These are phyloP conservation scores for Leptinotarsa peninsularis DNA, from an alignment of 2,888 invertebrate genomes.

Conservation along the genomic window DNA sequence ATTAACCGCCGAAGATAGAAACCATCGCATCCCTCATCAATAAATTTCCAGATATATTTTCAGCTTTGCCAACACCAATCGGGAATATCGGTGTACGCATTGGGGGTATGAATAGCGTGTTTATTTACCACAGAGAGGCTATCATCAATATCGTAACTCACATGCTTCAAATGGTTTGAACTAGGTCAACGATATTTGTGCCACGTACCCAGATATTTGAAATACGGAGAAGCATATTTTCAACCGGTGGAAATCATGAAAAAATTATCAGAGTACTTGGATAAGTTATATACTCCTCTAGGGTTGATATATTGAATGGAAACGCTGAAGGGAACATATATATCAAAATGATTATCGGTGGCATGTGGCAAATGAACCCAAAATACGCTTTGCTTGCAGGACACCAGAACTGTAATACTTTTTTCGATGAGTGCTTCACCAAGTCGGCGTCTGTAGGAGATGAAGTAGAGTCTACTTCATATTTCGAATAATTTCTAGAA, in stretches of 20 bases:
- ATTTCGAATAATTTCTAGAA: too few species aligned
- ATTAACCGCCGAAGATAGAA: constrained; percentile 3
- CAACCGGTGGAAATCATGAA: neutral
- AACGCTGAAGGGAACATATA: too few species aligned
- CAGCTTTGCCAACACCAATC: constrained; percentile 13
- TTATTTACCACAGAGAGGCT: constrained; percentile 17
- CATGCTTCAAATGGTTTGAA: constrained; percentile 21
- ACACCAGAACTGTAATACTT: too few species aligned
- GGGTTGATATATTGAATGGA: too few species aligned
- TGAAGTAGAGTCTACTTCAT: too few species aligned
- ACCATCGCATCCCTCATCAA: constrained; percentile 10
- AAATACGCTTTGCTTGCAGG: too few species aligned
- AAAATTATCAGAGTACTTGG: neutral
- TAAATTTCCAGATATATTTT: constrained; percentile 18
- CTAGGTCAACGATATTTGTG: constrained; percentile 22
- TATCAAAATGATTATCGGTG: too few species aligned
- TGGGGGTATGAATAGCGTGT: constrained; percentile 21
- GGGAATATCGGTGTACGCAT: constrained; percentile 15
- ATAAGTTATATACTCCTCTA: neutral
- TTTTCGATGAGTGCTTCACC: too few species aligned
- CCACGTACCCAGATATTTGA: constrained; percentile 1
- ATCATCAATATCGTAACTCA: constrained; percentile 24
- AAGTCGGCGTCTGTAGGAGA: too few species aligned
- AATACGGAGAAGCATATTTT: constrained; percentile 4
- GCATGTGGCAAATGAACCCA: too few species aligned